phyloP scores from a whole-genome alignment of 2,888 invertebrate species.

The Pogonocherus hispidulus region DNA sequence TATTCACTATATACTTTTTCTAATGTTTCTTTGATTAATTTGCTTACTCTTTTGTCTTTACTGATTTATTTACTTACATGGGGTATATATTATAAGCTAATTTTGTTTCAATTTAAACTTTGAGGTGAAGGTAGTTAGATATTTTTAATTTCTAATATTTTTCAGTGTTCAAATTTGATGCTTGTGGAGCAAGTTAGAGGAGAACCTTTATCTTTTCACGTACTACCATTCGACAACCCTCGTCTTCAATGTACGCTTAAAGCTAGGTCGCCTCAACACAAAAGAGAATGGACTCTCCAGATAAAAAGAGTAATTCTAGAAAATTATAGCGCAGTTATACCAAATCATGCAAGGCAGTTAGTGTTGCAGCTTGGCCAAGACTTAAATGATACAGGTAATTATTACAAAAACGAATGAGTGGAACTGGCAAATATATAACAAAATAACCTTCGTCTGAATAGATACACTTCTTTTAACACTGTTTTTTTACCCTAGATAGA shows the following conservation, averaged over 20 bases:
- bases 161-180: conserved; percentile 97
- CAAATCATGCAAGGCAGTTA: conserved; percentile 92
- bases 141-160: conserved; percentile 48
- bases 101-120: no score
- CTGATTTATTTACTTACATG: no score
- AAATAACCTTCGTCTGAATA: neutral
- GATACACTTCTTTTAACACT: neutral
- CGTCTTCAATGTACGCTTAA: conserved; percentile 90
- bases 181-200: conserved; percentile 95
- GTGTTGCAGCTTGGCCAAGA: conserved; percentile 91
- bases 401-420: neutral
- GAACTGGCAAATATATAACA: no score
- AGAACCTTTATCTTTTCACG: conserved; percentile 95
- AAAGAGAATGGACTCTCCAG: conserved; percentile 86
- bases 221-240: conserved; percentile 96
- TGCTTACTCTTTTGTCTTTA: no score
- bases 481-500: neutral
- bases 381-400: conserved; percentile 60
- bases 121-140: no score
- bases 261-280: conserved; percentile 87
- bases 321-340: conserved; percentile 93
- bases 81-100: no score
- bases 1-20: no score
- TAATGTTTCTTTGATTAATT: no score
- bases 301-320: conserved; percentile 92